Percentiles rank a stretch among this genome's conserved stretches.
Evolutionary conservation across 2,888 invertebrate species (phyloP).

Genomic region (Sarcophaga rosellei): DNA sequence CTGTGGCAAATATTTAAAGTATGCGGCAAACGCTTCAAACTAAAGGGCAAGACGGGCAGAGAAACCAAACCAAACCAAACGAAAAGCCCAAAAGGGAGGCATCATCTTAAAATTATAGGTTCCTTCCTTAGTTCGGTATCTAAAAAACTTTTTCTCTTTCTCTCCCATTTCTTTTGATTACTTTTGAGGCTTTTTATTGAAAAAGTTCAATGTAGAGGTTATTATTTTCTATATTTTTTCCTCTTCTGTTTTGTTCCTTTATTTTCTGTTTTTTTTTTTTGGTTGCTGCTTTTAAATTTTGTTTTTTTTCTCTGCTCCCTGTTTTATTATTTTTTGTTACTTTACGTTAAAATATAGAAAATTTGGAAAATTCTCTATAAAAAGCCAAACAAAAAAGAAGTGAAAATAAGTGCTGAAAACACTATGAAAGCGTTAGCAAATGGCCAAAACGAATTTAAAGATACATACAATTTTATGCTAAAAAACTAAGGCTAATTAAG

Average conservation of each 20-base stretch:
- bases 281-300: too few species aligned
- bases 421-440: too few species aligned
- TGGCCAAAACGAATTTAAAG: too few species aligned
- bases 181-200: constrained; percentile 61
- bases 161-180: constrained; percentile 17
- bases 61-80: background rate
- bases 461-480: too few species aligned
- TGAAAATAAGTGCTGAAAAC: background rate
- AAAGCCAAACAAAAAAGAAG: background rate
- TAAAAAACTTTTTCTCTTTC: constrained; percentile 42
- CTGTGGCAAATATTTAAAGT: constrained; percentile 34
- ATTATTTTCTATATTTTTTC: background rate
- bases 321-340: background rate
- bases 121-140: constrained; percentile 34
- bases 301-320: too few species aligned
- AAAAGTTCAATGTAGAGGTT: constrained; percentile 57
- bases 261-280: too few species aligned
- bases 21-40: background rate
- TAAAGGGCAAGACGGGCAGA: background rate
- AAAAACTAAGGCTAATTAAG: too few species aligned
- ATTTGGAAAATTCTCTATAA: constrained; percentile 23
- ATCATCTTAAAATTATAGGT: constrained; percentile 59
- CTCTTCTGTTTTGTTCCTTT: too few species aligned
- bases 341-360: background rate
- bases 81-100: constrained; percentile 17